Base-by-base conservation (phyloP, 2,113 vertebrate genomes). In the Sisor rabdophorus region DNA sequence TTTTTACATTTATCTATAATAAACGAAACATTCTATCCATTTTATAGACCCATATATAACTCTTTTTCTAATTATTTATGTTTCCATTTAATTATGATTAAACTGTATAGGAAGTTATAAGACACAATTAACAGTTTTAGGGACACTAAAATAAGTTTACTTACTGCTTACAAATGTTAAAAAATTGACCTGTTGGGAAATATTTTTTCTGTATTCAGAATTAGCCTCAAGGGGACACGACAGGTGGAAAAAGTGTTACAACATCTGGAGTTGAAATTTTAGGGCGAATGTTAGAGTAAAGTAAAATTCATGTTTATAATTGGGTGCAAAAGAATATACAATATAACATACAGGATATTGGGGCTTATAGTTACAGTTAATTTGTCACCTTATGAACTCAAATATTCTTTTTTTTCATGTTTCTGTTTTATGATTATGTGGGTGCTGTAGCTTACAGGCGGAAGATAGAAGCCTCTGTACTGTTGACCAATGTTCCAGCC, bases 401-500 rank as follows among this genome's bases (percentile, higher is more conserved):
- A 48, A 48, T 32, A 16, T 36, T 20, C 15, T 16, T 40, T 19
- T 53, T 36, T 61, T 40, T 53, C 19, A 22, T 48, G 40, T 22
- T 71, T 61, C 26, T 68, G 24, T 67, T 77, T 24, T 44, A 61
- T 78, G 22, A 71, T 59, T 36, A 61, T 75, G 32, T 55, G 52
- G 24, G 22, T 12, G 30, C 53, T 71, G 60, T 30, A 61, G 50
- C 82, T 92, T 86, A 99, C 97, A 87, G 58, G 85, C 17, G 97
- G 97, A 77, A 99, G 92, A 11, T 85, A 91, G 79, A 93, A 92
- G 82, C 95, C 94, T 0, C 89, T 91, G 88, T 98, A 87, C 16
- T 22, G 82, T 76, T 85, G 56, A n/a, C 81, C 85, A 20, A 80
- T 80, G 88, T 95, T 94, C 96, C 96, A 98, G 78, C 97, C 97